Conservation (phyloP, 2,888 invertebrate genomes). For the Lasioglossum oenotherae region DNA sequence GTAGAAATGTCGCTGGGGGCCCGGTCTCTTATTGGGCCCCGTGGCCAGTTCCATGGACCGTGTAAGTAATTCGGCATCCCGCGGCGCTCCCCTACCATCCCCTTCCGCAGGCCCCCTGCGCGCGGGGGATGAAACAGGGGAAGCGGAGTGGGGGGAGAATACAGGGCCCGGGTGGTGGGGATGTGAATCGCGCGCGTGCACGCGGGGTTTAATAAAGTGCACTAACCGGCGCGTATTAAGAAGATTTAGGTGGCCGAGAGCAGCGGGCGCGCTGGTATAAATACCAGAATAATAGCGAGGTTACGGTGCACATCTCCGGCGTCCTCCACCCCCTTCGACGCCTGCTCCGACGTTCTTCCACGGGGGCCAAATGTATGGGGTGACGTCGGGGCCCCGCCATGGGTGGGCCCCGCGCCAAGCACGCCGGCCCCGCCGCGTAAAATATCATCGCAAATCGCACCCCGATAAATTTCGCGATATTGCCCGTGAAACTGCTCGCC, state of each 20-base stretch:
- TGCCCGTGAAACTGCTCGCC: constrained; percentile 77
- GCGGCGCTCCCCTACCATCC: constrained; percentile 51
- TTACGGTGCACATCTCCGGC: constrained; percentile 70
- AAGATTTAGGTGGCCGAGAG: constrained; percentile 79
- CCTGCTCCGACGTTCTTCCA: constrained; percentile 38
- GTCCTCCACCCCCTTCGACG: constrained; percentile 55
- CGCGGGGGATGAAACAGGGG: background rate
- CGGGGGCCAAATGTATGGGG: constrained; percentile 78
- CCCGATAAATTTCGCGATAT: constrained; percentile 81
- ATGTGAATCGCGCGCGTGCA: constrained; percentile 55
- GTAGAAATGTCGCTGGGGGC: constrained; percentile 41
- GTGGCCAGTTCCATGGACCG: constrained; percentile 38
- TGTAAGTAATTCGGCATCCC: constrained; percentile 62
- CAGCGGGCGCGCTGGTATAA: constrained; percentile 77
- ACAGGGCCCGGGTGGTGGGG: background rate
- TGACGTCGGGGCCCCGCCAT: constrained; percentile 77
- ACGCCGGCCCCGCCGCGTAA: constrained; percentile 76
- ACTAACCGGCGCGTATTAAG: constrained; percentile 79
- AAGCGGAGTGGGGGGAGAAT: background rate
- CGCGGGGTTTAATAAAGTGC: constrained; percentile 76
- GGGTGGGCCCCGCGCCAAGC: constrained; percentile 74
- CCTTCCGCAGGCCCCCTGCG: background rate
- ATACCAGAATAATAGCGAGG: constrained; percentile 81
- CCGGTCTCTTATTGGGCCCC: constrained; percentile 60
- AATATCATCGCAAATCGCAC: constrained; percentile 81